Evolutionary conservation across 2,113 vertebrate genomes (phyloP), one percentile per base, ranked within the genome.

Genomic region (Mormyrus lacerda): DNA sequence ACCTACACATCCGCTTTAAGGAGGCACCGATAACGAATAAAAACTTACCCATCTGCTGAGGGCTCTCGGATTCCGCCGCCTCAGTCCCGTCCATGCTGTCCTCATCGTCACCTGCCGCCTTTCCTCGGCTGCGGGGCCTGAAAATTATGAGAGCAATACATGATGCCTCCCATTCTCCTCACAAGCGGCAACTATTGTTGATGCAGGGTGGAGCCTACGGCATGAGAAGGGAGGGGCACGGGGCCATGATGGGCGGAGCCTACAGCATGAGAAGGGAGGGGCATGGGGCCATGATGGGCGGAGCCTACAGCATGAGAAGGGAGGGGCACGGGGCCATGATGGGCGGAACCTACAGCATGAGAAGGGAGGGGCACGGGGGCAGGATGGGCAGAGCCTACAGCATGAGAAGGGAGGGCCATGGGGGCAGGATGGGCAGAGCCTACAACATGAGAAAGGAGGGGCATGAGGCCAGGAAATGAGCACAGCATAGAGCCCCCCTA

Each of bases 101-200:
- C 92, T 99, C 98, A 95, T 99, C 97, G 93, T 98, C 97, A 93
- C 96, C 96, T 91, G 96, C 89, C 90, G 95, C 94, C 95, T 95
- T 95, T 92, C 97, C 97, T 96, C 97, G 96, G 94, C 95, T 97
- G 93, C 96, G 96, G 95, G 97, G 97, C 96, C 98, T 98, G 83
- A 0, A 90, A 94, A 89, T 0, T 2, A 58, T 93, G 91, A 92
- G 61, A 2, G 44, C 31, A 87, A 48, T 58, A 9, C 3, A 53
- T 61, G 42, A 53, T 31, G 17, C 87, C 31, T 3, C 31, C 31
- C 50, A 35, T 47, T 48, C 5, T n/a, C 17, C 82, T 48, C 42
- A 79, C 5, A 76, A 39, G 11, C 13, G 35, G 65, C n/a, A 39
- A 42, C 6, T 35, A 79, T 42, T 17, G 4, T 7, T 76, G 69